Evolutionary conservation across 92 coral and sea anemone genomes (phyloP), one percentile per base, ranked within the genome.

Genomic region (Palythoa grandis): DNA sequence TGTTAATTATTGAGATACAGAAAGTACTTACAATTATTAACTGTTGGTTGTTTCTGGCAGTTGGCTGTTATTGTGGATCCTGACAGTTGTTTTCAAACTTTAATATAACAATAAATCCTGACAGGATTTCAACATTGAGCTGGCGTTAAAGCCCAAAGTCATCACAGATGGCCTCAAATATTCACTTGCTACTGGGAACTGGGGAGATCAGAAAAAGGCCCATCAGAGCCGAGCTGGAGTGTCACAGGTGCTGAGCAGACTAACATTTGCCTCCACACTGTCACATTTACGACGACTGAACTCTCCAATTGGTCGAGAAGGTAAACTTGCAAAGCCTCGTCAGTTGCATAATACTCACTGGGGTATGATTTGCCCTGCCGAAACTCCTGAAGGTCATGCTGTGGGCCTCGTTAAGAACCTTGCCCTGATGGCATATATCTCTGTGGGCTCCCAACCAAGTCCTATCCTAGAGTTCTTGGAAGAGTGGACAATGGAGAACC

Each of bases 331-430:
- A 48, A 93, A 94, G 63, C 99, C 99, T 7, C 95, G 99, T 2
- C 99, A 96, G 91, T 80, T 96, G 15, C 99, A 96, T 86, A 96
- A 96, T 85, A 96, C 99, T 23, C 99, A 96, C 67, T 96, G 99
- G 99, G 99, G 99, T 35, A 96, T 96, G 99, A 96, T 96, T 24
- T 96, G 99, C 84, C 99, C 99, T 71, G 99, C 99, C 0, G 99
- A 96, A 86, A 96, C 99, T 9, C 99, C 99, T 16, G 99, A 96
- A 69, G 99, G 99, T 1, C 99, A 96, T 88, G 99, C 99, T 48
- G 99, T 96, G 24, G 99, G 99, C 5, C 89, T 96, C 68, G 99
- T 96, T 58, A 96, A 96, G 94, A 96, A 96, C 89, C 86, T 96
- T 52, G 99, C 99, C 38, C 86, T 96, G 86, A 96, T 96, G 99